phyloP scores from a whole-genome alignment of 2,797 vertebrate genomes.

The Enteromius paludinosus region DNA sequence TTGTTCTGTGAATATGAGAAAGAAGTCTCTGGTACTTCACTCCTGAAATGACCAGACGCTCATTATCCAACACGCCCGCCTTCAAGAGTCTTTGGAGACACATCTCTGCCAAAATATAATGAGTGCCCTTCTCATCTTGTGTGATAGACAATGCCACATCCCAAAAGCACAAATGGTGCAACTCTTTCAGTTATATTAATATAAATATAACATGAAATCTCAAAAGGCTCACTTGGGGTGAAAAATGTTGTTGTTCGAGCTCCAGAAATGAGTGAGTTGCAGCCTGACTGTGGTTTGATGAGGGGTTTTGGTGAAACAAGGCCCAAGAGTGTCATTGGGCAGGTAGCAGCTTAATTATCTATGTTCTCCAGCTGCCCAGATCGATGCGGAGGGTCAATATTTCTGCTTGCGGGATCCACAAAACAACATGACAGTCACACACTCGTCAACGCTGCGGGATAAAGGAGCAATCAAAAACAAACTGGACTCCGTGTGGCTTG shows the following conservation, averaged over 20 bases:
- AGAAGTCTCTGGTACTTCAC: conserved; percentile 6
- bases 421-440: conserved; percentile 53
- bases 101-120: conserved; percentile 22
- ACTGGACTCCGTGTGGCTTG: conserved; percentile 41
- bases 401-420: conserved; percentile 39
- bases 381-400: conserved; percentile 60
- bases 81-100: conserved; percentile 18
- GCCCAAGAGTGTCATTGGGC: conserved; percentile 22
- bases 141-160: conserved; percentile 16
- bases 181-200: conserved; percentile 4
- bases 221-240: conserved; percentile 10
- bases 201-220: conserved; percentile 28
- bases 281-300: conserved; percentile 7
- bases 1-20: not conserved
- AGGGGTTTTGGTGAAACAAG: conserved; percentile 18
- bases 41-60: conserved; percentile 22
- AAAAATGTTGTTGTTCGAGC: conserved; percentile 25
- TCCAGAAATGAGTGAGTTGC: not conserved
- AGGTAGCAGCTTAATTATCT: conserved; percentile 56
- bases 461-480: conserved; percentile 47
- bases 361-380: conserved; percentile 54
- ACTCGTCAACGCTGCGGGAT: conserved; percentile 50
- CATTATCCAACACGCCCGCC: not conserved
- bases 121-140: conserved; percentile 20
- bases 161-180: conserved; percentile 7